phyloP scores from a whole-genome alignment of 2,888 invertebrate species.

The Gymnoscelis rufifasciata region DNA sequence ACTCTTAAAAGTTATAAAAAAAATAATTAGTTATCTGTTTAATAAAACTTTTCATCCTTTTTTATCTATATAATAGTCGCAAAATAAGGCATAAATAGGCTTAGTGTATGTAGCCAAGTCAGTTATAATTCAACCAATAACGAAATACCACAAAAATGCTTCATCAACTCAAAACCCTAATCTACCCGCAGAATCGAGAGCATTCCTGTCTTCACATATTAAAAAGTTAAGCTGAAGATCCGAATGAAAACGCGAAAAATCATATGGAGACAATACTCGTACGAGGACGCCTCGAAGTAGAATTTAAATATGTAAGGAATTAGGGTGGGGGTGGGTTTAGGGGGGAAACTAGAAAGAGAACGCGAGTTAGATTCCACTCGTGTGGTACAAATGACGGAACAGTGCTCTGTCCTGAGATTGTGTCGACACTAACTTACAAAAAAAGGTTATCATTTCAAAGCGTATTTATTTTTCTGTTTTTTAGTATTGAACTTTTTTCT shows the following conservation, averaged over 20 bases:
- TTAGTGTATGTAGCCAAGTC: too few species aligned
- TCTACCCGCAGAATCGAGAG: slow-evolving; percentile 13
- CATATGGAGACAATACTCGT: slow-evolving; percentile 74
- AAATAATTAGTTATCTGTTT: too few species aligned
- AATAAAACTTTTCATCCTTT: too few species aligned
- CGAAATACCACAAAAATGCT: slow-evolving; percentile 2
- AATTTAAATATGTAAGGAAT: slow-evolving; percentile 80
- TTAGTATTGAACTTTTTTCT: too few species aligned
- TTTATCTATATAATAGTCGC: too few species aligned
- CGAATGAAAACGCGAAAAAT: slow-evolving; percentile 50
- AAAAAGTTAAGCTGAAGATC: slow-evolving; percentile 29
- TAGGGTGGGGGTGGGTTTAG: slow-evolving; percentile 54
- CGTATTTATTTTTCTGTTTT: too few species aligned
- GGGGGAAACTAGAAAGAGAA: slow-evolving; percentile 75
- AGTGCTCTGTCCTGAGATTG: slow-evolving; percentile 43
- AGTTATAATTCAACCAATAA: background rate
- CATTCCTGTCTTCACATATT: slow-evolving; percentile 24
- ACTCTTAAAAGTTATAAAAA: too few species aligned
- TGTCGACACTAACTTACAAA: too few species aligned
- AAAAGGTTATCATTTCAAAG: too few species aligned
- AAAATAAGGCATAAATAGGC: too few species aligned
- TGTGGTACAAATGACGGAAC: too few species aligned
- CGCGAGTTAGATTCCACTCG: slow-evolving; percentile 67
- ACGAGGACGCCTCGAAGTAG: slow-evolving; percentile 72
- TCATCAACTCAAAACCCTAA: slow-evolving; percentile 5